Evolutionary conservation across 2,113 vertebrate species (phyloP), one percentile per base, ranked within the genome.

Genomic region (Podocnemis expansa): DNA sequence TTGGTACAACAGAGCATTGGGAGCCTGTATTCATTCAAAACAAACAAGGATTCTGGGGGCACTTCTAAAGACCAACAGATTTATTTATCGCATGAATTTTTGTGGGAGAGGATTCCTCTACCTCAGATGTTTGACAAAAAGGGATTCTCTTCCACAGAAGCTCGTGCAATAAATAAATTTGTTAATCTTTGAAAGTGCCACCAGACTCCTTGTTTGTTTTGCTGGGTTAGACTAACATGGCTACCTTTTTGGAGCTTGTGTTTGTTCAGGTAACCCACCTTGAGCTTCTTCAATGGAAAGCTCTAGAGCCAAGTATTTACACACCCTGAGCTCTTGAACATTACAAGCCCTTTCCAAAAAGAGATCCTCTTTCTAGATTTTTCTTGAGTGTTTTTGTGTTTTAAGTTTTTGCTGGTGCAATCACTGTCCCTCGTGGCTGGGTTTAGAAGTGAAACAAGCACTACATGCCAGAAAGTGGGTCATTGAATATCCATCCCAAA

Each of bases 21-120:
- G 75, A 16, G 34, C 47, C 16, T 0, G 43, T 27, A 4, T 9
- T 16, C 78, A 17, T 54, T 29, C 0, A 7, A 9, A 19, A 0
- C n/a, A n/a, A n/a, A n/a, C n/a, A n/a, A n/a, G n/a, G n/a, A n/a
- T n/a, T n/a, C n/a, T n/a, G n/a, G n/a, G n/a, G n/a, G n/a, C n/a
- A n/a, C n/a, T n/a, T n/a, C n/a, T n/a, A n/a, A n/a, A n/a, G n/a
- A n/a, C n/a, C n/a, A n/a, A n/a, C n/a, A n/a, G n/a, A n/a, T n/a
- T n/a, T n/a, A n/a, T n/a, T n/a, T n/a, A n/a, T n/a, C n/a, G n/a
- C n/a, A n/a, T n/a, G n/a, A n/a, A n/a, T n/a, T n/a, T n/a, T n/a
- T n/a, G n/a, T n/a, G n/a, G n/a, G n/a, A n/a, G n/a, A n/a, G n/a
- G n/a, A n/a, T n/a, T n/a, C n/a, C n/a, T n/a, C n/a, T n/a, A n/a